Conservation (phyloP, 2,888 invertebrate genomes). For the Caradrina kadenii region DNA sequence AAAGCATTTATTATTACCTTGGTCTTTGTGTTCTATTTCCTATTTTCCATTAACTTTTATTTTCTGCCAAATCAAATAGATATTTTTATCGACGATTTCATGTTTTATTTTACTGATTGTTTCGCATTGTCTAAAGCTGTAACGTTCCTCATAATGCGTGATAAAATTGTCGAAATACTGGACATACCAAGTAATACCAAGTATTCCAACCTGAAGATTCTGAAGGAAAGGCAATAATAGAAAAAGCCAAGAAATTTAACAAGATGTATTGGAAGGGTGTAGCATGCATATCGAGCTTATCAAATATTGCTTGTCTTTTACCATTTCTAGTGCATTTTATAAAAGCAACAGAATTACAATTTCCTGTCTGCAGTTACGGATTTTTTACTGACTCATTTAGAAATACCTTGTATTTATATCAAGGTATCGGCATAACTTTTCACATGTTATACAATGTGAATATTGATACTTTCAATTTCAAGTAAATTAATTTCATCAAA, state of each 20-base stretch:
- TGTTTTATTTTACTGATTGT: slow-evolving; percentile 77
- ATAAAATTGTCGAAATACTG: slow-evolving; percentile 69
- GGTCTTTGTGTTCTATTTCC: slow-evolving; percentile 63
- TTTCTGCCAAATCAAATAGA: slow-evolving; percentile 74
- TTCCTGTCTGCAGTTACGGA: slow-evolving; percentile 74
- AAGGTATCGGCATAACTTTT: slow-evolving; percentile 73
- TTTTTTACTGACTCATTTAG: slow-evolving; percentile 72
- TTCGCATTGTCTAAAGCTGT: slow-evolving; percentile 72
- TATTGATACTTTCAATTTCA: slow-evolving; percentile 75
- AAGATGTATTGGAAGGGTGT: slow-evolving; percentile 73
- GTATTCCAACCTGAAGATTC: slow-evolving; percentile 71
- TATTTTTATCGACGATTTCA: slow-evolving; percentile 73
- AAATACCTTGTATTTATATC: slow-evolving; percentile 74
- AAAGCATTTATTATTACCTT: slow-evolving; percentile 64
- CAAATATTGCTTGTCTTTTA: slow-evolving; percentile 64
- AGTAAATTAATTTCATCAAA: too few species aligned
- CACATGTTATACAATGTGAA: slow-evolving; percentile 75
- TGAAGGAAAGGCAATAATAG: slow-evolving; percentile 66
- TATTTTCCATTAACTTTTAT: slow-evolving; percentile 73
- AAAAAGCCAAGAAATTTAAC: slow-evolving; percentile 72
- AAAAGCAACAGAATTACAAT: slow-evolving; percentile 59
- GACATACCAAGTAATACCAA: slow-evolving; percentile 71
- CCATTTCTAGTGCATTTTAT: slow-evolving; percentile 71
- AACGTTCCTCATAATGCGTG: slow-evolving; percentile 68
- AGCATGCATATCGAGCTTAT: slow-evolving; percentile 66